Evolutionary conservation across 2,888 invertebrate genomes (phyloP).

Genomic region (Mythimna vitellina): DNA sequence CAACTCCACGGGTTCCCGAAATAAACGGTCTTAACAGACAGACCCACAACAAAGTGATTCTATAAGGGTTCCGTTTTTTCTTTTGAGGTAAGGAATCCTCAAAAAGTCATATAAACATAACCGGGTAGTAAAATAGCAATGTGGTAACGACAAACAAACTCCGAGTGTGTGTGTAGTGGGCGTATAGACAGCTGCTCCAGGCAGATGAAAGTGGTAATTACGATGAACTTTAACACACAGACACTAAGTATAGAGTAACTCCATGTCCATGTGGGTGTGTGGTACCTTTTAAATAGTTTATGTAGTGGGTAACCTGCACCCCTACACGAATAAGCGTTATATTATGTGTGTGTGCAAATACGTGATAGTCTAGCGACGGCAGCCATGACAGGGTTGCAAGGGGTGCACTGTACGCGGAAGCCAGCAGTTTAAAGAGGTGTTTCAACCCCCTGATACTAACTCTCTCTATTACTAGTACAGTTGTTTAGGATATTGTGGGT

Average conservation of each 20-base stretch:
- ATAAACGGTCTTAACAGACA: too few species aligned
- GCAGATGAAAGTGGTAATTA: slow-evolving; percentile 12
- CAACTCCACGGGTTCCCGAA: too few species aligned
- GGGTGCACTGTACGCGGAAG: slow-evolving; percentile 54
- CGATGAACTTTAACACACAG: slow-evolving; percentile 4
- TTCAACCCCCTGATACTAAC: slow-evolving; percentile 52
- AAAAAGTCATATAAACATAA: too few species aligned
- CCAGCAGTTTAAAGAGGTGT: slow-evolving; percentile 43
- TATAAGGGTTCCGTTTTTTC: too few species aligned
- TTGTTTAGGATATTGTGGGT: slow-evolving; percentile 7
- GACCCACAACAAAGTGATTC: too few species aligned
- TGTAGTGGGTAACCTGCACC: slow-evolving; percentile 6
- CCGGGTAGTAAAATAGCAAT: neutral
- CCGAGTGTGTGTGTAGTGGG: neutral
- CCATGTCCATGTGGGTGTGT: slow-evolving; percentile 13
- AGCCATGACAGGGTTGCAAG: slow-evolving; percentile 57
- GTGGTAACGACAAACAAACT: neutral
- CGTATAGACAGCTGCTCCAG: neutral
- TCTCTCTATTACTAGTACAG: slow-evolving; percentile 28
- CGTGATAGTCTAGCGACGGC: slow-evolving; percentile 26
- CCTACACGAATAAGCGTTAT: neutral
- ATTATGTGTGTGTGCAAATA: slow-evolving; percentile 23
- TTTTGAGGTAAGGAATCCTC: too few species aligned
- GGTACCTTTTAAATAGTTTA: slow-evolving; percentile 7
- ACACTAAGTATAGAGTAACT: neutral